Base-by-base conservation (phyloP, 30 jellyfish, hydroid and myxozoan species). In the Sanderia malayensis region DNA sequence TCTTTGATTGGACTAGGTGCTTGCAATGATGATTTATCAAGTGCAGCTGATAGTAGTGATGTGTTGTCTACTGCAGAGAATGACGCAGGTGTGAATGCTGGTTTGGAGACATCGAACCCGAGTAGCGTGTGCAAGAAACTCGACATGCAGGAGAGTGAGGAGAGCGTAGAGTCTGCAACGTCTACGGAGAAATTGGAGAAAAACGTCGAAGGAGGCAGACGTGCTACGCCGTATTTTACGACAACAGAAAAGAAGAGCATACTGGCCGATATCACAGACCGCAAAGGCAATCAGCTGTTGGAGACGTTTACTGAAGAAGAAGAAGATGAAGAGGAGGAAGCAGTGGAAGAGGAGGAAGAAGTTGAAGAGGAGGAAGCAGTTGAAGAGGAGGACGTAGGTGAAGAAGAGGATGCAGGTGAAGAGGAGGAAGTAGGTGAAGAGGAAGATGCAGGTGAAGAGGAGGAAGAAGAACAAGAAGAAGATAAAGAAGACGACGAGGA, bases 321-420 rank as follows among this genome's bases (percentile, higher is more conserved):
- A 15, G 88, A 76, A 47, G 80, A 46, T 1, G 77, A 65, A 65
- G 37, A 61, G 49, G 73, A 22, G 25, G 47, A 11, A 61, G 73
- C 15, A 33, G 65, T 11, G 3, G 41, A 4, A 4, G 18, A 33
- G 28, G 31, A 8, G 23, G 53, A 15, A 21, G 81, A 33, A 46
- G 47, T 37, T 4, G 88, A 80, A 64, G 88, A 76, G 29, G 73
- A 30, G 4, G 73, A 76, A 15, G 88, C n/a, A n/a, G n/a, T n/a
- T n/a, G n/a, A 76, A 31, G 73, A 28, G 4, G 61, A 31, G 31
- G 37, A 2, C 64, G 23, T 19, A 24, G 27, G 18, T 4, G 23
- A 19, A 15, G 7, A 19, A 4, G 8, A 11, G 64, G 2, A 49
- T 49, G 64, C 27, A 49, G 7, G 18, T 24, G 8, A 2, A 49